phyloP scores from a whole-genome alignment of 35 echinoderm and acorn worm species.

The Diadema setosum region DNA sequence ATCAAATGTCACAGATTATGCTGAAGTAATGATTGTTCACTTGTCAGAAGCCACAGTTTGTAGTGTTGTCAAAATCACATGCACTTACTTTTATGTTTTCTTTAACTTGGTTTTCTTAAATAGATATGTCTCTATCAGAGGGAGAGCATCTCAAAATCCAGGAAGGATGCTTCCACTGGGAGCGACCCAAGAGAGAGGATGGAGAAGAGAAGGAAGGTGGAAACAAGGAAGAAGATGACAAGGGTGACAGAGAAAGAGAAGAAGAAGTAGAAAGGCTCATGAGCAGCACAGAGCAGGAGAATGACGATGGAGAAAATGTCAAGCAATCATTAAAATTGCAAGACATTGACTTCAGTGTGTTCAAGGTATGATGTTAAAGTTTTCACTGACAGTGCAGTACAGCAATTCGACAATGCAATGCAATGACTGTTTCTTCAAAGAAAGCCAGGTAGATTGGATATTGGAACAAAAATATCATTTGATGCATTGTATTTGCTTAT shows the following conservation, averaged over 20 bases:
- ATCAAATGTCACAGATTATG: too few species aligned
- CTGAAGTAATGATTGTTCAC: too few species aligned
- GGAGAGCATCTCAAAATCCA: constrained; percentile 26
- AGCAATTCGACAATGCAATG: too few species aligned
- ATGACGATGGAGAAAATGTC: neutral
- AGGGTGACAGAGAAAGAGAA: neutral
- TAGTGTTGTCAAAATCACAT: too few species aligned
- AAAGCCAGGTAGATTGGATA: too few species aligned
- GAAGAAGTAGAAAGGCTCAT: neutral
- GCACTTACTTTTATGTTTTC: too few species aligned
- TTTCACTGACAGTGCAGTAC: too few species aligned
- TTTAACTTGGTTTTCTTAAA: neutral
- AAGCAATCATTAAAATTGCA: constrained; percentile 43
- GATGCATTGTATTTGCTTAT: too few species aligned
- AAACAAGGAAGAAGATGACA: neutral
- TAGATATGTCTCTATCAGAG: neutral
- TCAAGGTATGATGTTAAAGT: constrained; percentile 21
- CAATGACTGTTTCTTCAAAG: too few species aligned
- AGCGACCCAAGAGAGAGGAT: constrained; percentile 19
- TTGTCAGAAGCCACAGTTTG: too few species aligned
- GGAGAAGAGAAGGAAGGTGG: constrained; percentile 23
- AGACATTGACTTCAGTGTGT: constrained; percentile 65
- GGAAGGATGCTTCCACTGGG: constrained; percentile 79
- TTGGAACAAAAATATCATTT: too few species aligned
- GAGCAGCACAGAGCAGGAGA: neutral